phyloP scores from a whole-genome alignment of 2,113 vertebrate genomes.

The Echinops telfairi region DNA sequence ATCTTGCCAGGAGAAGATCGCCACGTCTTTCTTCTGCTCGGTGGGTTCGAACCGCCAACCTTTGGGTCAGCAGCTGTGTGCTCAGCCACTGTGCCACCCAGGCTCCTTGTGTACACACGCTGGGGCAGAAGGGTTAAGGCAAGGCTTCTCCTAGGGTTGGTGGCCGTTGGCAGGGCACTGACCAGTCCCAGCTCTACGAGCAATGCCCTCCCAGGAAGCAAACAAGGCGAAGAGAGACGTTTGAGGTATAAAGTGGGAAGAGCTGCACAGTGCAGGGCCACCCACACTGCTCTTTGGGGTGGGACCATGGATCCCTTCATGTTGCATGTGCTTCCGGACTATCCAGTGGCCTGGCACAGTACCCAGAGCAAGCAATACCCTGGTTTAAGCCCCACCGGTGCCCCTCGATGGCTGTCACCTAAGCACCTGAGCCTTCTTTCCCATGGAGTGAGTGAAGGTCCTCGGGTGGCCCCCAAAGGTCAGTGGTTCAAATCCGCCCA shows the following conservation, averaged over 20 bases:
- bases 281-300: not conserved
- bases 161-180: accelerated
- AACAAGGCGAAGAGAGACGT: not conserved
- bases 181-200: not conserved
- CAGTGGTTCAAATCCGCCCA: not conserved
- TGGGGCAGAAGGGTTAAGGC: too few species aligned
- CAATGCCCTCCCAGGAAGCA: not conserved
- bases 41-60: not conserved
- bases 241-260: not conserved
- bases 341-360: not conserved
- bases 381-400: not conserved
- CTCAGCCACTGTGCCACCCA: not conserved
- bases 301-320: not conserved
- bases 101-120: not conserved
- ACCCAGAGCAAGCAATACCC: not conserved
- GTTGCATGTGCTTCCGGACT: not conserved
- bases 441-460: not conserved
- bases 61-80: not conserved
- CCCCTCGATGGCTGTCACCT: not conserved
- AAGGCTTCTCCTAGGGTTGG: not conserved
- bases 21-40: not conserved
- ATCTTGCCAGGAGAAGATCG: not conserved
- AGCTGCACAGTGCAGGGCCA: not conserved
- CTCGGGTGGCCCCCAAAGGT: not conserved
- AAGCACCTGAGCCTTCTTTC: not conserved